Evolutionary conservation across 2,113 vertebrate genomes (phyloP).

Genomic region (Callionymus lyra): DNA sequence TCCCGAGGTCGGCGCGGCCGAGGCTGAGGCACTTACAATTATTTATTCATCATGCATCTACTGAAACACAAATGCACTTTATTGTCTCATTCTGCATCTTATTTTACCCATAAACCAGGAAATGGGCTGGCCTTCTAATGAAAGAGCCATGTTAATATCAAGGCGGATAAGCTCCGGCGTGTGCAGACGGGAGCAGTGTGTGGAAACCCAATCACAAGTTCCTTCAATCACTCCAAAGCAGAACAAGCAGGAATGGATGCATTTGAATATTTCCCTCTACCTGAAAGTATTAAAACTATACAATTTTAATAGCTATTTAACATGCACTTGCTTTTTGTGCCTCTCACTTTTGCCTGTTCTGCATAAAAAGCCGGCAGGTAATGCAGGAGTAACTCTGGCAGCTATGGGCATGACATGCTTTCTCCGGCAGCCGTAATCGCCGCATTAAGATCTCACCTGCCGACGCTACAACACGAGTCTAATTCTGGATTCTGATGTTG

Average conservation of each 20-base stretch:
- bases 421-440: constrained; percentile 56
- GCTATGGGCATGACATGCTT: constrained; percentile 74
- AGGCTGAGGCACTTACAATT: constrained; percentile 78
- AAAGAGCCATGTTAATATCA: constrained; percentile 92
- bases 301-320: constrained; percentile 83
- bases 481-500: constrained; percentile 18
- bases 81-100: constrained; percentile 84
- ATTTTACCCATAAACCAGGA: constrained; percentile 82
- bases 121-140: constrained; percentile 83
- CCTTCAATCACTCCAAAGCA: constrained; percentile 81
- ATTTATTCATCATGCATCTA: constrained; percentile 83
- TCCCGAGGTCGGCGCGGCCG: constrained; percentile 52
- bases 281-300: constrained; percentile 80
- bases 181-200: constrained; percentile 76
- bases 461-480: constrained; percentile 15
- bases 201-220: constrained; percentile 94
- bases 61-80: constrained; percentile 86
- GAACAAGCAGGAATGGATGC: constrained; percentile 73
- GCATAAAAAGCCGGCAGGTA: constrained; percentile 63
- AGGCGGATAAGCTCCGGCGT: constrained; percentile 72
- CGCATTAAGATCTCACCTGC: constrained; percentile 34
- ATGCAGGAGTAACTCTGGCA: constrained; percentile 73
- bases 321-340: constrained; percentile 74
- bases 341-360: constrained; percentile 56
- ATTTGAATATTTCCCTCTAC: constrained; percentile 81